Evolutionary conservation across 2,797 vertebrate genomes (phyloP).

Genomic region (Anabas testudineus): DNA sequence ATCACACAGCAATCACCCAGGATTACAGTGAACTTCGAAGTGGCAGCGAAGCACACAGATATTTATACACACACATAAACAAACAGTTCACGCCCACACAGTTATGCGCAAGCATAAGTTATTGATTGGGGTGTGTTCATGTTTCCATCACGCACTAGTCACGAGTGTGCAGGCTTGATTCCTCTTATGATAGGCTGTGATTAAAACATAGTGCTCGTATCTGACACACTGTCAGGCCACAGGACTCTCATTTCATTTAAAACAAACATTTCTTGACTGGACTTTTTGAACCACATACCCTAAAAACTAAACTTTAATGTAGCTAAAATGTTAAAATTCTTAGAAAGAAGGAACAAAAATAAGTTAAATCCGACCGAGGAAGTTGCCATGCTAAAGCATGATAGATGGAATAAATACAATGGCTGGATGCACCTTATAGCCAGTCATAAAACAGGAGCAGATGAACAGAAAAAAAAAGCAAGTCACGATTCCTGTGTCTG

Average conservation of each 20-base stretch:
- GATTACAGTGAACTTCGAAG: background rate
- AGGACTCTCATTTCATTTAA: too few relatives aligned
- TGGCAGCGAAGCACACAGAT: background rate
- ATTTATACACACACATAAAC: background rate
- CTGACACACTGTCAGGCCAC: background rate
- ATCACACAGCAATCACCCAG: background rate
- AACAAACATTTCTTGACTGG: background rate
- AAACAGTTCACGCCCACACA: background rate
- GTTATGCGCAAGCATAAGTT: background rate
- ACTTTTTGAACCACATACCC: background rate
- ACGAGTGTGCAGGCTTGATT: background rate
- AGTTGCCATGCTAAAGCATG: constrained; percentile 41
- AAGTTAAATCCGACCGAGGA: constrained; percentile 46
- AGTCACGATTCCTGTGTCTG: constrained; percentile 53
- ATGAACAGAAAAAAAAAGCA: constrained; percentile 20
- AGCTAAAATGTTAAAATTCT: constrained; percentile 27
- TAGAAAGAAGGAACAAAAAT: constrained; percentile 12
- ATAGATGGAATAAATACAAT: constrained; percentile 42
- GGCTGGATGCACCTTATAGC: constrained; percentile 42
- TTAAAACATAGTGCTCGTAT: background rate
- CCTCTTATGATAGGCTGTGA: too few relatives aligned
- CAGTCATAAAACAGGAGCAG: constrained; percentile 46
- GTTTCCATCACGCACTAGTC: background rate
- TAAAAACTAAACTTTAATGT: constrained; percentile 6
- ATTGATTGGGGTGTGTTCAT: background rate